Conservation (phyloP, 2,888 invertebrate genomes). For the Cantharis rufa region DNA sequence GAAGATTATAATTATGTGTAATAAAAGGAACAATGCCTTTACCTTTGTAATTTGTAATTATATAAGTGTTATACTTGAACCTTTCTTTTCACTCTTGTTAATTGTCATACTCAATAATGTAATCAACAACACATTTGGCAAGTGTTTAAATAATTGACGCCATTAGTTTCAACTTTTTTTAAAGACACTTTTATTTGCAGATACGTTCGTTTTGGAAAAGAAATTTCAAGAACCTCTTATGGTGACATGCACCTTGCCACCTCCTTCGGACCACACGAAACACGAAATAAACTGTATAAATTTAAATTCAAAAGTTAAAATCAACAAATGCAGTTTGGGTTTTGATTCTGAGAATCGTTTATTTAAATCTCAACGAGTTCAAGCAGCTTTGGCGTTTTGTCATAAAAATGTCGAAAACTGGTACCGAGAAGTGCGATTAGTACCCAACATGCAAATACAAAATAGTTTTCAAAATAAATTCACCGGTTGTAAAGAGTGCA, state of each 20-base stretch:
- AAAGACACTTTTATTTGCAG: constrained; percentile 43
- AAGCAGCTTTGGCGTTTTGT: constrained; percentile 68
- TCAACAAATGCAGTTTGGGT: constrained; percentile 65
- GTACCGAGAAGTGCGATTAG: constrained; percentile 62
- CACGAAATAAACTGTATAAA: constrained; percentile 60
- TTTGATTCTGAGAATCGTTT: constrained; percentile 66
- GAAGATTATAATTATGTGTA: constrained; percentile 21
- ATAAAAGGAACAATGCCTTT: constrained; percentile 17
- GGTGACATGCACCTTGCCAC: constrained; percentile 67
- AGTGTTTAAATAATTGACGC: background rate
- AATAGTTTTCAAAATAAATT: constrained; percentile 2
- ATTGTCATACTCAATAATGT: background rate
- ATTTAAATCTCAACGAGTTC: constrained; percentile 67
- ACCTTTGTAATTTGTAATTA: constrained; percentile 11
- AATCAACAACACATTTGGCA: background rate
- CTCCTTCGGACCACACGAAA: constrained; percentile 58
- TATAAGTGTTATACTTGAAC: constrained; percentile 12
- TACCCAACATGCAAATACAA: constrained; percentile 42
- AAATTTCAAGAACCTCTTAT: constrained; percentile 68
- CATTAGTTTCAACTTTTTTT: constrained; percentile 1
- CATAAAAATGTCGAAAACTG: constrained; percentile 67
- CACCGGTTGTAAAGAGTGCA: constrained; percentile 29
- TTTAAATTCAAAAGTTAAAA: constrained; percentile 60
- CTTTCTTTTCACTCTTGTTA: background rate
- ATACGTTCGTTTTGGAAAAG: constrained; percentile 63